Evolutionary conservation across 2,888 invertebrate species (phyloP), one percentile per base, ranked within the genome.

Genomic region (Clunio marinus): DNA sequence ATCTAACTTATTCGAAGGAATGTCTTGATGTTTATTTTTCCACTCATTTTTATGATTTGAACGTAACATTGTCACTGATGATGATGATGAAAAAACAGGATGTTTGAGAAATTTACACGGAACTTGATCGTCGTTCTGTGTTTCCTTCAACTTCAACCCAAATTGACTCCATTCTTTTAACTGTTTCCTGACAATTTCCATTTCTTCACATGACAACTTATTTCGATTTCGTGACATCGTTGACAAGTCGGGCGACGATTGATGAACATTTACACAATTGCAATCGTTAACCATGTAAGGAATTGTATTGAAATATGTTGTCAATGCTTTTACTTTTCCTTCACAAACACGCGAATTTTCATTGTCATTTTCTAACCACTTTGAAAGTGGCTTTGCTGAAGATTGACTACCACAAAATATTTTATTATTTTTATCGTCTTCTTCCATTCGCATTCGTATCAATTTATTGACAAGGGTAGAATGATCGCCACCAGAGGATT

Each of bases 261-360:
- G 66, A 37, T 57, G 37, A 5, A 22, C 25, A 41, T 60, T 60
- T 1, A 45, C 17, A 15, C 63, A 63, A 17, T 24, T 63, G 17
- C 63, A 63, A 1, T 66, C 66, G 8, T 55, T 15, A 10, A 20
- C 22, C 35, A 55, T 35, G 17, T 55, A 66, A 8, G 51, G 51
- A 13, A 66, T n/a, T 1, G 66, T 7, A 22, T 66, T 66, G 13
- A 89, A 90, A 75, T 86, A 88, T 74, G 86, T 85, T 0, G 88
- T 82, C 69, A 90, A 78, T 45, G 86, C 87, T 69, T 86, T 87
- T 0, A 89, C 89, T 75, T 86, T 84, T 1, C 88, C 88, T 69
- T 83, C 83, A 0, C 87, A 86, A 20, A 87, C 83, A 69, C 25
- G 2, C 20, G 17, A n/a, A 55, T 62, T 32, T 2, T 55, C 46